Base-by-base conservation (phyloP, 1,140 invertebrate genomes). In the Atta colombica region DNA sequence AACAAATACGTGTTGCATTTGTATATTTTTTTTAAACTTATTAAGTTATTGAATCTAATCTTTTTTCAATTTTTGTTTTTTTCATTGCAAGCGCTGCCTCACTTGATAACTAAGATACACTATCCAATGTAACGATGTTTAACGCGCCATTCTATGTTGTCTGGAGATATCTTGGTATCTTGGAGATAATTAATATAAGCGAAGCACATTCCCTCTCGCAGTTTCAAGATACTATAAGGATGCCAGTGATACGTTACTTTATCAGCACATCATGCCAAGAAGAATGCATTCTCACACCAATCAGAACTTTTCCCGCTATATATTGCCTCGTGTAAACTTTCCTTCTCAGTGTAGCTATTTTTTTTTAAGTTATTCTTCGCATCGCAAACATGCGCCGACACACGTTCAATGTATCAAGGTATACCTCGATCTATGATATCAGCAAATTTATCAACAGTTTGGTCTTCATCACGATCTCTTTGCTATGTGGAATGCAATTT, bases 281-380 rank as follows among this genome's bases (percentile, higher is more conserved):
- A 69, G 49, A 28, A 18, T 14, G 25, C 8, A 10, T 69, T 69
- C 39, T 45, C 21, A 18, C 14, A 18, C 39, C 66, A 69, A 69
- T 69, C 39, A 45, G 49, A 69, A 69, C 66, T 69, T 69, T 69
- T 3, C 6, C 31, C 35, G 21, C 35, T 69, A 28, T 45, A 69
- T 69, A 66, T 45, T 68, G 65, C 65, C 16, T 21, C 8, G 65
- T 1, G 45, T 39, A 69, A 69, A 69, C 66, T 69, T 69, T 69
- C 49, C 65, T 39, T 35, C 65, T 68, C 21, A 25, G 66, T 25
- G 66, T 12, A 69, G 21, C 39, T 69, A 45, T 69, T 69, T 69
- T 69, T 25, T 21, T 69, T 28, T 51, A 69, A 69, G 39, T 51
- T 14, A 69, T 69, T 69, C 12, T 51, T 45, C 18, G 12, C n/a